These are phyloP conservation scores for Rostratula benghalensis DNA, from an alignment of 2,113 vertebrate species.

Conservation along the genomic window DNA sequence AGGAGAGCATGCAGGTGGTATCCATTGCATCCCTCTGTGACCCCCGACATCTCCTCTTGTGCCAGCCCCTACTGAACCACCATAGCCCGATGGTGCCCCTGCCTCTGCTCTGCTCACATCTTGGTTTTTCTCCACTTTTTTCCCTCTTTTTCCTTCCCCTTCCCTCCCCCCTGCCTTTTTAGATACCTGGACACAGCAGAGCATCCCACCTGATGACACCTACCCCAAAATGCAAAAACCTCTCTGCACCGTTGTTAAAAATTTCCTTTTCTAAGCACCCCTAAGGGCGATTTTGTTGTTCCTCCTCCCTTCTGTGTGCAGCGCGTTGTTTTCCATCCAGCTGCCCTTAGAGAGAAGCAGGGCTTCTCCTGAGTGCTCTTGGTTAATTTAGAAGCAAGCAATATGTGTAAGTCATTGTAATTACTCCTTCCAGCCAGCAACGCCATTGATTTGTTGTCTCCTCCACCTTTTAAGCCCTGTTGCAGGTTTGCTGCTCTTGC, in stretches of 20 bases:
- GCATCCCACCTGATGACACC: not conserved
- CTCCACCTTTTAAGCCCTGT: slow-evolving; percentile 3
- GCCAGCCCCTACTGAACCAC: not conserved
- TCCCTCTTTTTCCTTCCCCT: not conserved
- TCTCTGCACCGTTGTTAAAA: accelerated
- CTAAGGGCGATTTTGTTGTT: not conserved
- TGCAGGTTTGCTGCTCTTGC: not conserved
- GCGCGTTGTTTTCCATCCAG: not conserved
- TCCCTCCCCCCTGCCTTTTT: accelerated
- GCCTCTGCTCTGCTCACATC: not conserved
- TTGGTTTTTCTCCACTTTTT: not conserved
- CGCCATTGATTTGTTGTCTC: not conserved
- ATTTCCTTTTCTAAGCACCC: not conserved
- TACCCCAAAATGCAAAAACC: not conserved
- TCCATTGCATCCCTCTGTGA: accelerated
- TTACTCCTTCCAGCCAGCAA: slow-evolving; percentile 22
- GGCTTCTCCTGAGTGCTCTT: not conserved
- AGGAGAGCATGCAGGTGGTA: accelerated
- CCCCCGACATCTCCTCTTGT: not conserved
- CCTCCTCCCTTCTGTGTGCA: accelerated
- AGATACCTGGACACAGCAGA: not conserved
- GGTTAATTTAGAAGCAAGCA: slow-evolving; percentile 39
- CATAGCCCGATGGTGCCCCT: accelerated
- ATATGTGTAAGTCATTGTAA: slow-evolving; percentile 1
- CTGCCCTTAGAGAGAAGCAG: not conserved